Evolutionary conservation across 2,113 vertebrate genomes (phyloP), one percentile per base, ranked within the genome.

Genomic region (Corythoichthys intestinalis): DNA sequence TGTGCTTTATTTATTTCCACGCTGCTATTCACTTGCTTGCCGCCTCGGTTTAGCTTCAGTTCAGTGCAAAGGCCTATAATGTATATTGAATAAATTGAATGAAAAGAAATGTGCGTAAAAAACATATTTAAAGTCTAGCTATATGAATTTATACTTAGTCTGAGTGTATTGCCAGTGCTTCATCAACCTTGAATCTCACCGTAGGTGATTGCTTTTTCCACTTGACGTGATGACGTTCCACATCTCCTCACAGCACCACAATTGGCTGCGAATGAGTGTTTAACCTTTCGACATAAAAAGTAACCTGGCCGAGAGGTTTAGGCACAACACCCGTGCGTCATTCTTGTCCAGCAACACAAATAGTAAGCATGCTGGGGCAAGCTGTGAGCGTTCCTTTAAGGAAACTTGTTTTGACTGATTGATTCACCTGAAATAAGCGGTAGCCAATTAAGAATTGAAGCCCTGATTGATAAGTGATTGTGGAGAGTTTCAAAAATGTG

Each of bases 201-300:
- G 0, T 28, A 50, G 3, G 49, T 52, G 14, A 52, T 13, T 9
- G 17, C 17, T 17, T 53, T 20, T 53, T 7, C 17, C 50, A 15
- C 50, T 53, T 53, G 17, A 20, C 17, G 2, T 1, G 50, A n/a
- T 52, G 50, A 52, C 13, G 50, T 52, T 52, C 50, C 50, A n/a
- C 17, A 6, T 53, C 9, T 53, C 1, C 9, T 1, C 17, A 20
- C 50, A 53, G 0, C 15, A 4, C 75, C 79, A 69, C 82, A 83
- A 84, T 85, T 82, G 82, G 77, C 82, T 69, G 72, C 77, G 75
- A 76, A 86, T 87, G 84, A 86, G 67, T 84, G 84, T 81, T 80
- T 76, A 80, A 83, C 75, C 82, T 86, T 87, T 85, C 86, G 86
- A 90, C 73, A 77, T 80, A 86, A 83, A 66, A 28, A 28, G 76